Evolutionary conservation across 1,140 invertebrate species (phyloP).

Genomic region (Heliconius congener): DNA sequence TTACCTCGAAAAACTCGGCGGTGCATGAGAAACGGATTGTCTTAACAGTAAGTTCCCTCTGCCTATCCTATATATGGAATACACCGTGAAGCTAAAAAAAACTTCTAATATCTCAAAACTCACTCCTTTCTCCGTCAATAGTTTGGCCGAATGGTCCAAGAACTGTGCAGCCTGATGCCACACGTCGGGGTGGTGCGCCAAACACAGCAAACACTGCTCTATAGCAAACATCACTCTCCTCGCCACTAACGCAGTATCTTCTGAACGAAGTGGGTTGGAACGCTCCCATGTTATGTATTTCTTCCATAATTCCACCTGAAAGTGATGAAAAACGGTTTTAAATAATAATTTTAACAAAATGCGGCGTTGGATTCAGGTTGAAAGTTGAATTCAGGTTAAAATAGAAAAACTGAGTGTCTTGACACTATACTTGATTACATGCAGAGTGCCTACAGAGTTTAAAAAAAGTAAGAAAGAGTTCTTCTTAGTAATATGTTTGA

Average conservation of each 20-base stretch:
- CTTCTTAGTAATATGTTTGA: no score
- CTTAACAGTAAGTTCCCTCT: neutral
- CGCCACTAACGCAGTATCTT: conserved; percentile 96
- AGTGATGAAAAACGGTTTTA: neutral
- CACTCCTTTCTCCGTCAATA: conserved; percentile 96
- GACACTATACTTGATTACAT: no score
- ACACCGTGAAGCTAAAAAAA: neutral
- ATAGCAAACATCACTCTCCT: conserved; percentile 99
- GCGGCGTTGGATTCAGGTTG: no score
- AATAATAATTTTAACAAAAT: neutral
- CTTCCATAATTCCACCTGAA: conserved; percentile 99
- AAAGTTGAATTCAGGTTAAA: no score
- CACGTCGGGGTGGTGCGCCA: conserved; percentile 98
- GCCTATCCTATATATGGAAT: no score
- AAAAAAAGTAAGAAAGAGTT: no score
- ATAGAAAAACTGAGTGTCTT: no score
- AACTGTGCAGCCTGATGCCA: conserved; percentile 99
- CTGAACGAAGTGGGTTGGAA: conserved; percentile 96
- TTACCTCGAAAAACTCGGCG: no score
- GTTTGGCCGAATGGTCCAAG: conserved; percentile 95
- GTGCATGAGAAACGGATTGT: neutral
- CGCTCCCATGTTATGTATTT: conserved; percentile 99
- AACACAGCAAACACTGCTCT: conserved; percentile 97
- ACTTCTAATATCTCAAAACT: conserved; percentile 43
- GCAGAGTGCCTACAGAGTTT: no score